These are phyloP conservation scores for Philhelius pedissequus DNA, from an alignment of 2,888 invertebrate species.

Conservation along the genomic window DNA sequence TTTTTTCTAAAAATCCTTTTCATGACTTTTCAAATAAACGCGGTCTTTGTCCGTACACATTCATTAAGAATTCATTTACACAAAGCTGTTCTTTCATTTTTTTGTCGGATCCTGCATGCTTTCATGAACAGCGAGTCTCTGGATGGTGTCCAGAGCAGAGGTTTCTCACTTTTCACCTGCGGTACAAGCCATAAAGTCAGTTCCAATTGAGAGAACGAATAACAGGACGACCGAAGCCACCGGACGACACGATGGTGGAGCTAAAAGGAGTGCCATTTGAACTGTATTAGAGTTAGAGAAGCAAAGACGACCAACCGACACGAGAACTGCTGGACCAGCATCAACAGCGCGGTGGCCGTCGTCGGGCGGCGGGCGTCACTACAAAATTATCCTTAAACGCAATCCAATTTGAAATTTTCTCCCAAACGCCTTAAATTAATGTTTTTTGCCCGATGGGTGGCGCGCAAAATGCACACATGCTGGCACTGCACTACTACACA, in stretches of 20 bases:
- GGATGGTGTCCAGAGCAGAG: slow-evolving; percentile 5
- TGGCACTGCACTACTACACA: too few relatives aligned
- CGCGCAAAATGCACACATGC: neutral
- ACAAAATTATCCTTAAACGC: slow-evolving; percentile 44
- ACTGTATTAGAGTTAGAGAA: slow-evolving; percentile 17
- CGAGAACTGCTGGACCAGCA: slow-evolving; percentile 8
- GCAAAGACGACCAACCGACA: slow-evolving; percentile 28
- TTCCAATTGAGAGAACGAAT: slow-evolving; percentile 3
- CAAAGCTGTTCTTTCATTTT: slow-evolving; percentile 21
- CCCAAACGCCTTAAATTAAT: slow-evolving; percentile 43
- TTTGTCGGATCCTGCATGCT: neutral
- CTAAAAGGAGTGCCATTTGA: neutral
- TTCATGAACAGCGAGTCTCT: neutral
- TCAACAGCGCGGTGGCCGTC: neutral
- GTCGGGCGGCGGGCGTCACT: neutral
- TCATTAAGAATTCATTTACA: slow-evolving; percentile 50
- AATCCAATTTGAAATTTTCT: slow-evolving; percentile 47
- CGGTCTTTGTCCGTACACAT: slow-evolving; percentile 23
- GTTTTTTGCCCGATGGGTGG: slow-evolving; percentile 8
- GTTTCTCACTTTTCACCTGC: slow-evolving; percentile 34
- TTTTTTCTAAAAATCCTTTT: slow-evolving; percentile 12
- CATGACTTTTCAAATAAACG: slow-evolving; percentile 17
- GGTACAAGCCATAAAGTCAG: slow-evolving; percentile 25
- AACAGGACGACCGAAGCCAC: neutral
- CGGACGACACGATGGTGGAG: neutral